Conservation (phyloP, 2,888 invertebrate genomes). For the Microctonus brassicae region DNA sequence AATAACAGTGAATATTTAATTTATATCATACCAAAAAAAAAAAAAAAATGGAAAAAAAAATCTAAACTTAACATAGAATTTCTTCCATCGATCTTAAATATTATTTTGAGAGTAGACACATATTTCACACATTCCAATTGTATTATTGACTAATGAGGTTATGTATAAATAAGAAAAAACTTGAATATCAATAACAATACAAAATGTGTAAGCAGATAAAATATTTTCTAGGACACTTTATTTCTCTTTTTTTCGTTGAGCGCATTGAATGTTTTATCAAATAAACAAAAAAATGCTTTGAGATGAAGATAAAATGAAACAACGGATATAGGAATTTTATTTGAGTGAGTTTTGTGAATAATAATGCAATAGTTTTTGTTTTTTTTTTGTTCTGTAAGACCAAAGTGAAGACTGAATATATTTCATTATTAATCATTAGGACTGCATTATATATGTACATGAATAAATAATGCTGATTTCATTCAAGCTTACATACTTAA, state of each 20-base stretch:
- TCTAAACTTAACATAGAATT: neutral
- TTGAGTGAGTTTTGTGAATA: neutral
- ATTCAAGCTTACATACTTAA: slow-evolving; percentile 9
- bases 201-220: slow-evolving; percentile 1
- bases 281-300: neutral
- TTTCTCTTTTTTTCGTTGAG: neutral
- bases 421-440: slow-evolving; percentile 17
- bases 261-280: neutral
- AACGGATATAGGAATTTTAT: neutral
- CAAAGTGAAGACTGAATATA: slow-evolving; percentile 35
- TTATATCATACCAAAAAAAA: neutral
- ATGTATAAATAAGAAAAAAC: neutral
- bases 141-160: neutral
- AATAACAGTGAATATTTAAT: neutral
- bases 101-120: neutral
- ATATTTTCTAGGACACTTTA: neutral
- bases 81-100: neutral
- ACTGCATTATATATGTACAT: slow-evolving; percentile 1
- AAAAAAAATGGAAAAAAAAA: slow-evolving; percentile 15
- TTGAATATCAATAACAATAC: neutral
- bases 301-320: neutral
- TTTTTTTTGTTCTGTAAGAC: slow-evolving; percentile 15
- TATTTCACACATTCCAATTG: slow-evolving; percentile 13
- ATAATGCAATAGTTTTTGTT: neutral
- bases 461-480: slow-evolving; percentile 17